A percentile compares a stretch with the other conserved stretches of the same genome.
Evolutionary conservation across 2,888 invertebrate species (phyloP).

Genomic region (Aspidiotus rigidus): DNA sequence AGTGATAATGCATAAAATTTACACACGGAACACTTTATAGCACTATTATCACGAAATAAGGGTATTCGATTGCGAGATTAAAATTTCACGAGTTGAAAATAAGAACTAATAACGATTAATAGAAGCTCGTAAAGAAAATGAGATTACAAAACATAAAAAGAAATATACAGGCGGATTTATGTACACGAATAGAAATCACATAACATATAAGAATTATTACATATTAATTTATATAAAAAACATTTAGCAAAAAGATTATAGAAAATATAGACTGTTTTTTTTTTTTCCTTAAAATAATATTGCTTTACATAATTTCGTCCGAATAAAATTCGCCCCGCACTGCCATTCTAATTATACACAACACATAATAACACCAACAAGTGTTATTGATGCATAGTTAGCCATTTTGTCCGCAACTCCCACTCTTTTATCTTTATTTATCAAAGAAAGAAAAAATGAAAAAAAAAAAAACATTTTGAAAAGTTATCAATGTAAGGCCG

Average conservation of each 20-base stretch:
- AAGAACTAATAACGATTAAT: background rate
- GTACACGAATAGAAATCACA: background rate
- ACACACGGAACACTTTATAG: background rate
- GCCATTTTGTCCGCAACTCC: constrained; percentile 30
- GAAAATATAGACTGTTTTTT: constrained; percentile 16
- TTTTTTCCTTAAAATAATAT: constrained; percentile 19
- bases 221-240: constrained; percentile 1
- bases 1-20: background rate
- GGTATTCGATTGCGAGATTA: background rate
- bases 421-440: constrained; percentile 25
- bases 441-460: constrained; percentile 18
- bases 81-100: background rate
- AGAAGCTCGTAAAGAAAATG: background rate
- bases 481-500: no score
- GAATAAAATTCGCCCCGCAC: constrained; percentile 24
- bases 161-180: background rate
- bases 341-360: constrained; percentile 29
- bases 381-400: constrained; percentile 32
- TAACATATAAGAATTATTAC: background rate
- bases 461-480: no score
- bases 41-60: constrained; percentile 3
- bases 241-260: background rate
- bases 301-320: background rate
- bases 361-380: constrained; percentile 20
- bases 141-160: background rate